These are phyloP conservation scores for Luehdorfia chinensis DNA, from an alignment of 1,140 invertebrate species.

Conservation along the genomic window DNA sequence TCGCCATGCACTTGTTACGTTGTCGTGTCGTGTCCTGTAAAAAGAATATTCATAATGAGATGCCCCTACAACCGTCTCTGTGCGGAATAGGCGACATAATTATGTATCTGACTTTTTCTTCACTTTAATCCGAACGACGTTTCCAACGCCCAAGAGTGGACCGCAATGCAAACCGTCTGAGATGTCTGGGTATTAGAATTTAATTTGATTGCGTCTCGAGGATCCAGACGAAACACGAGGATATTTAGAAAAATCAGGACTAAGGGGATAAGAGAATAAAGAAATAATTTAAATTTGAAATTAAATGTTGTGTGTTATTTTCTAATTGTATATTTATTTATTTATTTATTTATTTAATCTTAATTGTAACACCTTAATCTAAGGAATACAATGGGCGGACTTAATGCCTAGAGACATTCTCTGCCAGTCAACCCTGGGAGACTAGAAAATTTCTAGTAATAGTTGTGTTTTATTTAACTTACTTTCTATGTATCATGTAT, in stretches of 20 bases:
- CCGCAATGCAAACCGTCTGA: neutral
- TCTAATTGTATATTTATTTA: too few species aligned
- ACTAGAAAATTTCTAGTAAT: too few species aligned
- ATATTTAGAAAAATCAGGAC: neutral
- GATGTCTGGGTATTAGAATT: neutral
- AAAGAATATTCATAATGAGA: conserved; percentile 4
- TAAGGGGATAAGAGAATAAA: neutral
- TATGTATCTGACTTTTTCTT: conserved; percentile 11
- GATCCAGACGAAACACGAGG: neutral
- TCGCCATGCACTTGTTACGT: neutral
- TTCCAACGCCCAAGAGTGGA: neutral
- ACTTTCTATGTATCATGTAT: too few species aligned
- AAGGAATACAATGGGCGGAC: too few species aligned
- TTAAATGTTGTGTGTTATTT: too few species aligned
- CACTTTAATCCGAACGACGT: conserved; percentile 11
- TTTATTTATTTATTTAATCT: too few species aligned
- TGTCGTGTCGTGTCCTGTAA: neutral
- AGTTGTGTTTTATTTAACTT: too few species aligned
- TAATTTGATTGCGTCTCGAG: conserved; percentile 10
- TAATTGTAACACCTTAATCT: too few species aligned
- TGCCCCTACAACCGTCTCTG: neutral
- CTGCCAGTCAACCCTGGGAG: too few species aligned
- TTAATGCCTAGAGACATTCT: too few species aligned
- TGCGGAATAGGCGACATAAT: conserved; percentile 3
- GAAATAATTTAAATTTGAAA: too few species aligned